Evolutionary conservation across 2,113 vertebrate genomes (phyloP).

Genomic region (Nesogale talazaci): DNA sequence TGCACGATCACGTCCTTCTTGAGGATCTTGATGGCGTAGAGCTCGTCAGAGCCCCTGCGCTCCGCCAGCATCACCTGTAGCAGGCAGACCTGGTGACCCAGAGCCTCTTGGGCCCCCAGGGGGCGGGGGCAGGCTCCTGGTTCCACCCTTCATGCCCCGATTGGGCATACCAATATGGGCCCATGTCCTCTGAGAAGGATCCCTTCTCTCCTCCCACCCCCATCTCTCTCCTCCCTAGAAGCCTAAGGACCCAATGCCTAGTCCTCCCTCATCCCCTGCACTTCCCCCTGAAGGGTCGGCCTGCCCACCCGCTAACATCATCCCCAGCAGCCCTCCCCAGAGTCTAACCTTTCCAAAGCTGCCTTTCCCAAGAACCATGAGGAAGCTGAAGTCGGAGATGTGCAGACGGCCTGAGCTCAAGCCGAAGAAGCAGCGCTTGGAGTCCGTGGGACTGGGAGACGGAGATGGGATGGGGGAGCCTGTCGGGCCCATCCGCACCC

Average conservation of each 20-base stretch:
- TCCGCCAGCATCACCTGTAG: conserved; percentile 93
- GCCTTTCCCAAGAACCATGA: conserved; percentile 96
- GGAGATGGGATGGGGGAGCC: conserved; percentile 78
- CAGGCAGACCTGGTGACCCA: neutral
- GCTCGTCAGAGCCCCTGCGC: conserved; percentile 89
- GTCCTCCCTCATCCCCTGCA: too few relatives aligned
- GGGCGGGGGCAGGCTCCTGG: too few relatives aligned
- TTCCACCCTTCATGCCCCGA: too few relatives aligned
- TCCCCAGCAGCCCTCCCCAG: neutral
- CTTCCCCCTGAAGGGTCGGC: neutral
- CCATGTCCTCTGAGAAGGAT: neutral
- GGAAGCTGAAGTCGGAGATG: conserved; percentile 93
- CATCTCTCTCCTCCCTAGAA: neutral
- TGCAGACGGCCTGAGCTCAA: conserved; percentile 81
- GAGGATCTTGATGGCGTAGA: conserved; percentile 94
- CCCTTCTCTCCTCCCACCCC: too few relatives aligned
- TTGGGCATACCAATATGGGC: too few relatives aligned
- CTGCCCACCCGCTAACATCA: neutral
- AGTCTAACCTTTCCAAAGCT: conserved; percentile 93
- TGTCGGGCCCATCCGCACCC: conserved; percentile 80
- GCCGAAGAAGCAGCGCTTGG: conserved; percentile 83
- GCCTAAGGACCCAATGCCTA: neutral
- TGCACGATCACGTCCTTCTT: conserved; percentile 96
- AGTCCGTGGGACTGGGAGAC: conserved; percentile 84
- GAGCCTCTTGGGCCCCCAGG: neutral